A percentile compares a stretch with the other conserved stretches of the same genome.
Conservation (phyloP, 2,797 vertebrate genomes). For the Esox lucius region DNA sequence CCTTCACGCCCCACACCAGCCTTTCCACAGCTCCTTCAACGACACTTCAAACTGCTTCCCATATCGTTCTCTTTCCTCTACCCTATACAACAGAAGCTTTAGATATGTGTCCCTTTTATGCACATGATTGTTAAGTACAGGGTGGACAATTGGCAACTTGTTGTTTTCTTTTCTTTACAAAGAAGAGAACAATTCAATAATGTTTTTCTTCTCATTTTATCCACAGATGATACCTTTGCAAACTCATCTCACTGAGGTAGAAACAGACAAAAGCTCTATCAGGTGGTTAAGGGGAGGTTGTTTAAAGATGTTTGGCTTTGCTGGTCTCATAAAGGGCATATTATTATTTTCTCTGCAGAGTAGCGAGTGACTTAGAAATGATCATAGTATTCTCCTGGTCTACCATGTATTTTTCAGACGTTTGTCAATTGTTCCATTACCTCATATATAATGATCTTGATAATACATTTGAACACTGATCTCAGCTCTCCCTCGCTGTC, state of each 20-base stretch:
- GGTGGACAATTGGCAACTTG: conserved; percentile 33
- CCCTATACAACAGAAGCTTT: conserved; percentile 24
- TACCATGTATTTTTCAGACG: conserved; percentile 47
- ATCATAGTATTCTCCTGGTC: conserved; percentile 41
- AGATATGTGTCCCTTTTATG: conserved; percentile 38
- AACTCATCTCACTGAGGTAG: conserved; percentile 11
- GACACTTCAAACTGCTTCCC: conserved; percentile 40
- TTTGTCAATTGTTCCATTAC: conserved; percentile 65
- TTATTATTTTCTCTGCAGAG: conserved; percentile 34
- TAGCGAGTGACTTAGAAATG: conserved; percentile 41
- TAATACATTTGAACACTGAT: conserved; percentile 63
- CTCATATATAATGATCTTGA: conserved; percentile 61
- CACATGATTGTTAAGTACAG: conserved; percentile 14
- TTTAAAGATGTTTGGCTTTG: background rate
- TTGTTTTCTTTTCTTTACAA: conserved; percentile 9
- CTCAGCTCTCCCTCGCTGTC: conserved; percentile 36
- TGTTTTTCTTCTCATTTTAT: conserved; percentile 3
- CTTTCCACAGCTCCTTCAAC: conserved; percentile 7
- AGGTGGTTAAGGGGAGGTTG: conserved; percentile 1
- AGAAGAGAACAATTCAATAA: conserved; percentile 24
- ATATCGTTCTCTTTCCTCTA: conserved; percentile 10
- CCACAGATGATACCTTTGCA: conserved; percentile 13
- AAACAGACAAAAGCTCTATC: background rate
- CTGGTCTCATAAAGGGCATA: background rate
- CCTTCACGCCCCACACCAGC: background rate